Base-by-base conservation (phyloP, 2,797 vertebrate genomes). In the Sebastes miniatus region DNA sequence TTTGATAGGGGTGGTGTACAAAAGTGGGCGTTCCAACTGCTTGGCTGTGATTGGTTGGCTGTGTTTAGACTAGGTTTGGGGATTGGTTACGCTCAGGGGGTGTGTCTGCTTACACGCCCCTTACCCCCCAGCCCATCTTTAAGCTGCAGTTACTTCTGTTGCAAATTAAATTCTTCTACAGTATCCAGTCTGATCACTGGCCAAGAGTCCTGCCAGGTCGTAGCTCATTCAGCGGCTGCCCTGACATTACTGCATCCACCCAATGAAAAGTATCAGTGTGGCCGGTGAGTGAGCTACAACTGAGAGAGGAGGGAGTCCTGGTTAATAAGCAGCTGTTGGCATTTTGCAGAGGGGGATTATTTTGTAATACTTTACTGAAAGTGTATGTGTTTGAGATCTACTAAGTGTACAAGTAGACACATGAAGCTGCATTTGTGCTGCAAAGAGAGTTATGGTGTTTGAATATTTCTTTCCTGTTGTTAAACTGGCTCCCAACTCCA, bases 31-130 rank as follows among this genome's bases (percentile, higher is more conserved):
- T 80, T 80, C 10, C 22, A 6, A 4, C 6, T 63, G 57, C 47
- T 39, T 2, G 43, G 6, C 65, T 83, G 73, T 67, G 71, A 89
- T 85, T 90, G 78, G 86, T 34, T 59, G 77, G 54, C 67, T 75
- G 59, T 65, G 76, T 74, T 77, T 50, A 47, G 65, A 34, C 22
- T 22, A 25, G n/a, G 14, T 34, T 84, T 69, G 24, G 14, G 14
- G 71, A 87, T 86, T 84, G 86, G 86, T 80, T 66, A 7, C 5
- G 4, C 73, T 74, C 64, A 74, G 79, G 74, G 83, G 80, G 88
- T 80, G 86, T 85, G 87, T 86, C 81, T 72, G 43, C 74, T 34
- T 64, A 83, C 73, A 83, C 71, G 13, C 69, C 79, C 73, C 71
- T 83, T 12, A 56, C 47, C 47, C 47, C 57, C 29, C 63, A 54